Base-by-base conservation (phyloP, 2,888 invertebrate species). In the Drosophila maculinotata region DNA sequence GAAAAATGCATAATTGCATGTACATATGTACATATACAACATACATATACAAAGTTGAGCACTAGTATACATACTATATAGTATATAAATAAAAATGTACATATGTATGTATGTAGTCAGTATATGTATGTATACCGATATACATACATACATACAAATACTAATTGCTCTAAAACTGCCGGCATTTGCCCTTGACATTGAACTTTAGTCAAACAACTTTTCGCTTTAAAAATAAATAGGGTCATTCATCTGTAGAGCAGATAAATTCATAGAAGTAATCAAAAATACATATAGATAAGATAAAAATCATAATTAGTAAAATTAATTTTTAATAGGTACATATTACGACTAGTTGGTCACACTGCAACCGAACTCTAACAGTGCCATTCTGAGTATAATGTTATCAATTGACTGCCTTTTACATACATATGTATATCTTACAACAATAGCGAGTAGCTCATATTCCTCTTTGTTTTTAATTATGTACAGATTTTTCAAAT, bases 101-200 rank as follows among this genome's bases (percentile, higher is more conserved):
- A 26, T 47, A 10, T 20, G 17, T 36, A 14, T 10, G 31, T 23
- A 9, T n/a, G 12, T 14, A 23, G 10, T 10, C 4, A 26, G n/a
- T 1, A 33, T 20, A 54, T 10, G 12, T 54, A 39, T 44, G 10
- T 23, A 39, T 9, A 33, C 20, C 2, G 2, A 44, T 38, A 45
- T n/a, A 31, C 9, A 10, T 10, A 6, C 17, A 38, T 10, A 5
- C 31, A 10, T 2, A 1, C 52, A 53, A 28, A 57, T 45, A 45
- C 69, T 72, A 6, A 5, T 6, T 62, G 72, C 14, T 71, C 10
- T 17, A 4, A 31, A 23, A 72, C 47, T 51, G 15, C 35, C 35
- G 49, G 48, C 31, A 9, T 14, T 17, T 66, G 53, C 52, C 71
- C 66, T 71, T 71, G 70, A 71, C 70, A 70, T 70, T 71, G 70